These are phyloP conservation scores for Porites cylindrica DNA, from an alignment of 92 coral and sea anemone genomes.

Conservation along the genomic window DNA sequence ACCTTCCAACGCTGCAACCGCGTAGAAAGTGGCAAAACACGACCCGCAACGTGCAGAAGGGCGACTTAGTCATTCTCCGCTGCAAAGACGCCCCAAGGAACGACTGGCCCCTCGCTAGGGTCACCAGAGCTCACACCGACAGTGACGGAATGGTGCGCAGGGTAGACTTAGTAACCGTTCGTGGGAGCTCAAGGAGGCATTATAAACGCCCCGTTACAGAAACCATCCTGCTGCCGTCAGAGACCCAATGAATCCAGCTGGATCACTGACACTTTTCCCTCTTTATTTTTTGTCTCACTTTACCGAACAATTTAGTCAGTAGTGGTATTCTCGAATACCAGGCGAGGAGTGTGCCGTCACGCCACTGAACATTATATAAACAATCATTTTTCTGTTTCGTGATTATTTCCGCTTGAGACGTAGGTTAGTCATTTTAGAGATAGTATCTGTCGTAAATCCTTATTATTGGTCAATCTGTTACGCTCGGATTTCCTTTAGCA, in stretches of 20 bases:
- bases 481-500: too few relatives aligned
- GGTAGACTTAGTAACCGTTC: constrained; percentile 30
- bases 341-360: constrained; percentile 34
- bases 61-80: too few relatives aligned
- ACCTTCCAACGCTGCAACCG: constrained; percentile 2
- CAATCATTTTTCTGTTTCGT: too few relatives aligned
- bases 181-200: constrained; percentile 15
- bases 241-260: neutral
- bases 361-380: too few relatives aligned
- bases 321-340: constrained; percentile 56
- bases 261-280: neutral
- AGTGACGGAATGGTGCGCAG: constrained; percentile 37
- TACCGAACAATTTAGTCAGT: neutral
- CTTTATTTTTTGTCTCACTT: neutral
- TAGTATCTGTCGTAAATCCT: too few relatives aligned
- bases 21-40: constrained; percentile 10
- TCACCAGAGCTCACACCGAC: constrained; percentile 23
- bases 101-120: constrained; percentile 39
- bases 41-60: too few relatives aligned
- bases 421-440: too few relatives aligned
- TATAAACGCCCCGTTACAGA: constrained; percentile 30
- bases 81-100: constrained; percentile 20
- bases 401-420: too few relatives aligned
- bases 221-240: constrained; percentile 25
- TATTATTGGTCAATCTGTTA: too few relatives aligned